Evolutionary conservation across 2,797 vertebrate genomes (phyloP).

Genomic region (Dendrocincla tyrannina): DNA sequence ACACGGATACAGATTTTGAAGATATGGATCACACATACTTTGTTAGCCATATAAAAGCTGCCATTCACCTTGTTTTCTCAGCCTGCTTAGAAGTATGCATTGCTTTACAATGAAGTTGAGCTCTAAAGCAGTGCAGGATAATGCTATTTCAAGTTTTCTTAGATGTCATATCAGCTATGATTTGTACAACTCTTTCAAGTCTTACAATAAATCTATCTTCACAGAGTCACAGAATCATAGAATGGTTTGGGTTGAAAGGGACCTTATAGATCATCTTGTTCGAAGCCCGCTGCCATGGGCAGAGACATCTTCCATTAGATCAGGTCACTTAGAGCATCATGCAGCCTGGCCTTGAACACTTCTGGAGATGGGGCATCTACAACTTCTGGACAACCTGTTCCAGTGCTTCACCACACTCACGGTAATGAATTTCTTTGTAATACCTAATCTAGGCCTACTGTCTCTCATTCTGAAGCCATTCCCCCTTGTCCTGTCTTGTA

Average conservation of each 20-base stretch:
- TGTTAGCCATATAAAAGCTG: neutral
- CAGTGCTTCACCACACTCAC: neutral
- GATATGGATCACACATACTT: neutral
- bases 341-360: neutral
- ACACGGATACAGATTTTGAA: neutral
- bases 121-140: neutral
- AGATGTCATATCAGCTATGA: neutral
- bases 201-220: neutral
- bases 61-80: neutral
- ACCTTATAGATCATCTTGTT: neutral
- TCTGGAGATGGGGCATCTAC: neutral
- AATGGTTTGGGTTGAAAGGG: neutral
- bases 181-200: neutral
- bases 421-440: neutral
- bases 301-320: neutral
- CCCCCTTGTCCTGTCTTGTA: neutral
- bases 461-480: neutral
- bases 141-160: neutral
- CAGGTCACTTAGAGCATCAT: neutral
- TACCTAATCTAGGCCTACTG: neutral
- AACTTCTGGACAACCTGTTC: neutral
- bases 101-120: neutral
- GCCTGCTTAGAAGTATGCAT: neutral
- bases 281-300: accelerated
- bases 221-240: neutral